Evolutionary conservation across 2,888 invertebrate species (phyloP), one percentile per base, ranked within the genome.

Genomic region (Cantharis lateralis): DNA sequence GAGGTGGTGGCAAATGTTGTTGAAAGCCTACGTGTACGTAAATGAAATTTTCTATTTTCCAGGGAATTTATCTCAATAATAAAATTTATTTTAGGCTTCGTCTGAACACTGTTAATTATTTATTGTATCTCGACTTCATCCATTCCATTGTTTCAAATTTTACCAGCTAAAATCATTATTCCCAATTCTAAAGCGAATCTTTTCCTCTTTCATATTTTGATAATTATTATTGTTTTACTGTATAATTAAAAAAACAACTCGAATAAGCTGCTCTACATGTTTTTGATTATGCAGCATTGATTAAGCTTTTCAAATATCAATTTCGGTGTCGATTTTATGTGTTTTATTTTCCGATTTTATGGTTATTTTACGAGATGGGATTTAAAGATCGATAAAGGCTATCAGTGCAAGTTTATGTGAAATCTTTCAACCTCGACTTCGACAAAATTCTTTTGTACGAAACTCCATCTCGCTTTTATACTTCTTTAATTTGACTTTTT

Each of bases 21-120:
- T 62, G 66, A 68, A 71, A 68, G 72, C 69, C 71, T 72, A 63
- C 73, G 72, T 72, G 18, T 70, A 73, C 73, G 76, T 66, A 76
- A 76, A 76, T 76, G 64, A 73, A 76, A 72, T 70, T 72, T 63
- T 70, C 26, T 61, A 62, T 69, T 70, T 48, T 20, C 68, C 70
- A 70, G 28, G 62, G 24, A 18, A 62, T 70, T 70, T 70, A 70
- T 66, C 20, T 18, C 64, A 64, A 15, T 64, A 64, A 20, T 20
- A 64, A 64, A 64, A 64, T 64, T 11, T 64, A 64, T 64, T 64
- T 64, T 64, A 18, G n/a, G 18, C 18, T 18, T 9, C 13, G 9
- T 64, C 20, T 15, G 16, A 64, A 64, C 20, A 20, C n/a, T n/a
- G 20, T 64, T 64, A 64, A 64, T 64, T 64, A 64, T 64, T n/a